Base-by-base conservation (phyloP, 2,797 vertebrate genomes). In the Pseudotriccus pelzelni region DNA sequence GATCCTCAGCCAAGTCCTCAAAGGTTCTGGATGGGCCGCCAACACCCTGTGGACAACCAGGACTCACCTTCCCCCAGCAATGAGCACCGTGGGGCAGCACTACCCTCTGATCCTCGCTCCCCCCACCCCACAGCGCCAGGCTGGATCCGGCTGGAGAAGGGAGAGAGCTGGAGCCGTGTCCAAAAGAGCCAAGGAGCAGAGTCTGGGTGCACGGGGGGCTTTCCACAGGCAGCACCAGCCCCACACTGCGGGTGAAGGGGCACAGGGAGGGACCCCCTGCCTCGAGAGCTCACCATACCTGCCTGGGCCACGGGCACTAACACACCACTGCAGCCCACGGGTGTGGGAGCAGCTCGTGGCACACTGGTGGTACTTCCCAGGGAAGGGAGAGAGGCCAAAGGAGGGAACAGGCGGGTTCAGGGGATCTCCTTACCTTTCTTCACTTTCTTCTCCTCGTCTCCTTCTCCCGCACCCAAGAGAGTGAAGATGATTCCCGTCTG, bases 401-500 rank as follows among this genome's bases (percentile, higher is more conserved):
- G 34, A 64, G 8, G n/a, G 10, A 89, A 75, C 32, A 59, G 36
- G 52, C 36, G 39, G 34, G 23, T 30, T 27, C 60, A 37, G 25
- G 5, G 25, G 15, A 19, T 50, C 16, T 70, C 30, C 98, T 99
- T 98, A 99, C 99, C 99, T 99, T 99, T 99, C 98, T 99, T 99
- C 97, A 98, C 98, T 95, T 98, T 99, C 97, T 99, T 99, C 86
- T 98, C 99, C 79, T 99, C 99, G 0, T 99, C 98, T 5, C 98
- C 98, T 69, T 99, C 98, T 44, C 98, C 97, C 2, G 98, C 98
- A 14, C 99, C 99, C 94, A 99, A 87, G 58, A 99, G 98, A 53
- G 99, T 99, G 90, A 99, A 99, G 97, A 99, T 99, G 95, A 99
- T 99, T 87, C 99, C 99, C 0, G 99, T 99, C 93, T 99, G 99